A percentile compares a stretch with the other conserved stretches of the same genome.
Conservation (phyloP, 2,888 invertebrate genomes). For the Eucera pruinosa region DNA sequence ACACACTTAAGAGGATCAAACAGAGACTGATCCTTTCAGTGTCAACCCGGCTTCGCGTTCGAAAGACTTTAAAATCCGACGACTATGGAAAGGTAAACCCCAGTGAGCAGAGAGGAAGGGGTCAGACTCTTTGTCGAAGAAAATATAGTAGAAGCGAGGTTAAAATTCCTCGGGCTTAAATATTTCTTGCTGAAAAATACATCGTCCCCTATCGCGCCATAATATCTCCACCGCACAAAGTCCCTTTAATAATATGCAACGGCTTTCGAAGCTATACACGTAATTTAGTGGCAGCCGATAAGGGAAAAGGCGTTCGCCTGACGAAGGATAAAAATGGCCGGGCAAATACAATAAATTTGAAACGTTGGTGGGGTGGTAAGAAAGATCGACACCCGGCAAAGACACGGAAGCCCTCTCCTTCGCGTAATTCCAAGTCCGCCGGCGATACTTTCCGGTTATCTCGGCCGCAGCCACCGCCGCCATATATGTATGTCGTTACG, state of each 20-base stretch:
- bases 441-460: slow-evolving; percentile 65
- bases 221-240: not conserved
- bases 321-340: slow-evolving; percentile 37
- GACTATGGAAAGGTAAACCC: no score
- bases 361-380: not conserved
- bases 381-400: slow-evolving; percentile 37
- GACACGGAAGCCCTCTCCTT: slow-evolving; percentile 41
- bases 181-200: not conserved
- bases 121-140: no score
- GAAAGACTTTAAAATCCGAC: no score
- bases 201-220: not conserved
- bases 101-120: no score
- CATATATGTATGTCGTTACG: slow-evolving; percentile 41
- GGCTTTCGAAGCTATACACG: slow-evolving; percentile 1
- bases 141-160: no score
- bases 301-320: not conserved
- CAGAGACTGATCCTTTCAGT: no score
- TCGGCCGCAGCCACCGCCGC: slow-evolving; percentile 30
- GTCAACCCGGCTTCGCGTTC: no score
- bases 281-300: slow-evolving; percentile 29
- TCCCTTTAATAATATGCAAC: slow-evolving; percentile 28
- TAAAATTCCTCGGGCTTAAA: not conserved
- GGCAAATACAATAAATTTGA: slow-evolving; percentile 55
- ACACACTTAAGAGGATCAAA: no score
- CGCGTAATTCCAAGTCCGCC: slow-evolving; percentile 53